Evolutionary conservation across 1,140 invertebrate species (phyloP), one percentile per base, ranked within the genome.

Genomic region (Probaryconus sp.): DNA sequence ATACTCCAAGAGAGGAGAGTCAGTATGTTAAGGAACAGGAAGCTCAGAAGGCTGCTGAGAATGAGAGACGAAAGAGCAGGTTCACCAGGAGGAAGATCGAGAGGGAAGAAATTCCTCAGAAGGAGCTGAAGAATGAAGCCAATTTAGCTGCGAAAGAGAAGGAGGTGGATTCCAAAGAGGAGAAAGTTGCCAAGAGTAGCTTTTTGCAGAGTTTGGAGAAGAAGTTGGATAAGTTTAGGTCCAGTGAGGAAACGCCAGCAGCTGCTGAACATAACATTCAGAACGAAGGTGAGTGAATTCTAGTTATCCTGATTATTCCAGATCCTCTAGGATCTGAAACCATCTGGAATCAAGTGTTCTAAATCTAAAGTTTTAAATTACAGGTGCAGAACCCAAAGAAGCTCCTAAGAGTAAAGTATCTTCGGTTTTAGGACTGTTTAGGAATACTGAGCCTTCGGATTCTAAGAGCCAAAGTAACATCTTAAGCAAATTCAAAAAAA

Each of bases 381-480:
- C n/a, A n/a, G n/a, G n/a, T n/a, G 35, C n/a, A 2, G 16, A 58
- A 53, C 2, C 14, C 4, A 1, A 80, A 11, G 42, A 28, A 47
- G 80, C 21, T 77, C 85, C 82, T 75, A 90, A 88, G 88, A 90
- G 89, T 89, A 90, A 74, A 85, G 91, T 84, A 80, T 93, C 78
- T 82, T 92, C 91, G 69, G 92, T 94, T 48, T 83, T 94, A 11
- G 92, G 92, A 2, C 81, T 94, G 0, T 93, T 95, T 70, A 92
- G 91, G 56, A 94, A 92, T 77, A 90, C 90, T 74, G 67, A 79
- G 33, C 10, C 21, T 40, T 11, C 30, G 35, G 69, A 71, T 3
- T 45, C 61, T 1, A 63, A 31, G 0, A 65, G 56, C 13, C 72
- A 76, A 14, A 65, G 16, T 10, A 75, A 77, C 5, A 77, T 87